These are phyloP conservation scores for Myodes glareolus DNA, from an alignment of 2,113 vertebrate species.

Conservation along the genomic window DNA sequence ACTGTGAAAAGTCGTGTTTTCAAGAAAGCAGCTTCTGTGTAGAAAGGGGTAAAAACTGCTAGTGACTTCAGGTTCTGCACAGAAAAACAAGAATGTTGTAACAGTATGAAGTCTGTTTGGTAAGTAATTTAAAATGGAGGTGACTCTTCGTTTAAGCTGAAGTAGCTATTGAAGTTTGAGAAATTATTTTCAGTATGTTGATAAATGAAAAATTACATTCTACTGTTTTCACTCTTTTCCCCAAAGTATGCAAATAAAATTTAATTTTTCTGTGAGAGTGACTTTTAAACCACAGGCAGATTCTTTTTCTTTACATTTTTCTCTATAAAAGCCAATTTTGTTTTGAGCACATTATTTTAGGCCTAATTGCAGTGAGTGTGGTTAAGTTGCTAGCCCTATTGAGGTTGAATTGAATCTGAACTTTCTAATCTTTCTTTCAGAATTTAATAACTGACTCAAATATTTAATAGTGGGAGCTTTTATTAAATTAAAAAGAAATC, in stretches of 20 bases:
- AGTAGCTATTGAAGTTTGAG: constrained; percentile 48
- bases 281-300: constrained; percentile 48
- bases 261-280: constrained; percentile 68
- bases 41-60: constrained; percentile 11
- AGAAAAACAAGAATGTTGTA: not conserved
- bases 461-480: constrained; percentile 79
- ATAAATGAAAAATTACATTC: constrained; percentile 58
- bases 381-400: constrained; percentile 53
- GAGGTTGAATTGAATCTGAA: constrained; percentile 77
- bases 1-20: constrained; percentile 22
- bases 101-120: constrained; percentile 14
- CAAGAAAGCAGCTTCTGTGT: not conserved
- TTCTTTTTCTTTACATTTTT: constrained; percentile 33
- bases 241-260: constrained; percentile 48
- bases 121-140: constrained; percentile 49
- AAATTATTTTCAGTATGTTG: constrained; percentile 61
- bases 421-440: constrained; percentile 71
- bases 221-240: constrained; percentile 17
- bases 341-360: constrained; percentile 70
- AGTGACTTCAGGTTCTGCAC: not conserved
- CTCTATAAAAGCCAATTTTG: constrained; percentile 57
- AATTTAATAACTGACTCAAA: constrained; percentile 81
- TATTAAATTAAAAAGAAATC: constrained; percentile 79
- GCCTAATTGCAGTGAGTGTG: constrained; percentile 66
- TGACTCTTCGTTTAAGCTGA: constrained; percentile 46